These are phyloP conservation scores for Steinernema khuongi DNA, from an alignment of 1,140 invertebrate genomes.

Conservation along the genomic window DNA sequence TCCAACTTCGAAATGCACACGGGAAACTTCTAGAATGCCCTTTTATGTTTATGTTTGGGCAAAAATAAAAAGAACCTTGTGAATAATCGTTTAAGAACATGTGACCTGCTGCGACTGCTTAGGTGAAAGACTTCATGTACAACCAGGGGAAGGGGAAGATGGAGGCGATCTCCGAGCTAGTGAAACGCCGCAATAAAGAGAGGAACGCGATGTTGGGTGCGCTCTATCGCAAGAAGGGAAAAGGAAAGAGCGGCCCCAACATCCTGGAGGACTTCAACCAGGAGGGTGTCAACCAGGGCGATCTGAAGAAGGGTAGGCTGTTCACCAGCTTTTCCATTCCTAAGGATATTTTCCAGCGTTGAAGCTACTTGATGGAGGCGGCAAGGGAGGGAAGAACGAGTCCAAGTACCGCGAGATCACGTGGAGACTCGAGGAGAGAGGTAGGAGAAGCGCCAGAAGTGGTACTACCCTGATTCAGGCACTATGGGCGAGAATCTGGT, in stretches of 20 bases:
- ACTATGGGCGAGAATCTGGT: constrained; percentile 90
- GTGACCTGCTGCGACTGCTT: constrained; percentile 56
- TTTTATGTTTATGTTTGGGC: no score
- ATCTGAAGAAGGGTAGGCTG: constrained; percentile 33
- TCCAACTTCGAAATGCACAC: no score
- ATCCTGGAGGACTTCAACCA: constrained; percentile 40
- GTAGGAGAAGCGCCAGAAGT: background rate
- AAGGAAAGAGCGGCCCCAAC: constrained; percentile 38
- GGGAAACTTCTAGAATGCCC: no score
- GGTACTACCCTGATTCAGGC: constrained; percentile 35
- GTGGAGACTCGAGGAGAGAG: constrained; percentile 32
- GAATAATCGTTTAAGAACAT: constrained; percentile 31
- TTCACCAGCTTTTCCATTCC: background rate
- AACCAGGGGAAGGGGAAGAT: constrained; percentile 35
- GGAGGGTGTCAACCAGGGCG: constrained; percentile 28
- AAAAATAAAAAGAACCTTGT: constrained; percentile 51
- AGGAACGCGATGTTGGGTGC: constrained; percentile 34
- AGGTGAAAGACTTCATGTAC: constrained; percentile 65
- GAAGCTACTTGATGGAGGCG: constrained; percentile 32
- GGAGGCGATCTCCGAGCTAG: constrained; percentile 31
- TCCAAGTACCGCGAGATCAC: constrained; percentile 32
- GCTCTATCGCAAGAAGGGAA: constrained; percentile 36
- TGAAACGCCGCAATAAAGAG: constrained; percentile 34
- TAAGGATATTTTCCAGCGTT: constrained; percentile 14
- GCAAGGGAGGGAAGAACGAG: constrained; percentile 31